A percentile compares a stretch with the other conserved stretches of the same genome.
These are phyloP conservation scores for Phenganax subtilis DNA, from an alignment of 92 coral and sea anemone genomes.

Conservation along the genomic window DNA sequence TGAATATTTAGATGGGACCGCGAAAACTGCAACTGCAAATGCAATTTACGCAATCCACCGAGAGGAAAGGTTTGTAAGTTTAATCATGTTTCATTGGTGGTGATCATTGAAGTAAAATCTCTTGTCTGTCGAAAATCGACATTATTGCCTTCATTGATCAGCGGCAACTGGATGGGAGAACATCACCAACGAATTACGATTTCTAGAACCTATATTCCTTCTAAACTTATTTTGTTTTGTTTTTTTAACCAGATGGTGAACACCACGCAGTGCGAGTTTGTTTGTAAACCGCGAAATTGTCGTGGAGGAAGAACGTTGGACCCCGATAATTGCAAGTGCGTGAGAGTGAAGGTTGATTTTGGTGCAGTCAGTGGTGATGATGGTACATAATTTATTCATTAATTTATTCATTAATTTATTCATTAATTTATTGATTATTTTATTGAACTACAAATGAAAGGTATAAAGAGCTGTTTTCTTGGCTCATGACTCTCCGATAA, in stretches of 20 bases:
- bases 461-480: no score
- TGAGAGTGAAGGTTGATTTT: no score
- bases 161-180: no score
- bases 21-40: constrained; percentile 8
- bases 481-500: no score
- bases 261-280: constrained; percentile 7
- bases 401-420: neutral
- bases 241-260: neutral
- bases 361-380: no score
- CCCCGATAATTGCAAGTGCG: neutral
- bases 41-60: neutral
- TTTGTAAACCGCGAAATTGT: neutral
- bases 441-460: neutral
- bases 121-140: neutral
- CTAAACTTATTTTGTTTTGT: neutral
- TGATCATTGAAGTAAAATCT: neutral
- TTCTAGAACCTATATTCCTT: neutral
- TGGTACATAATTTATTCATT: neutral
- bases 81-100: no score
- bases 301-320: neutral
- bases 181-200: no score
- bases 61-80: neutral
- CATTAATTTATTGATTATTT: neutral
- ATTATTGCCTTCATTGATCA: no score
- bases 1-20: constrained; percentile 8